These are phyloP conservation scores for Cheilosia pagana DNA, from an alignment of 2,888 invertebrate genomes.

Conservation along the genomic window DNA sequence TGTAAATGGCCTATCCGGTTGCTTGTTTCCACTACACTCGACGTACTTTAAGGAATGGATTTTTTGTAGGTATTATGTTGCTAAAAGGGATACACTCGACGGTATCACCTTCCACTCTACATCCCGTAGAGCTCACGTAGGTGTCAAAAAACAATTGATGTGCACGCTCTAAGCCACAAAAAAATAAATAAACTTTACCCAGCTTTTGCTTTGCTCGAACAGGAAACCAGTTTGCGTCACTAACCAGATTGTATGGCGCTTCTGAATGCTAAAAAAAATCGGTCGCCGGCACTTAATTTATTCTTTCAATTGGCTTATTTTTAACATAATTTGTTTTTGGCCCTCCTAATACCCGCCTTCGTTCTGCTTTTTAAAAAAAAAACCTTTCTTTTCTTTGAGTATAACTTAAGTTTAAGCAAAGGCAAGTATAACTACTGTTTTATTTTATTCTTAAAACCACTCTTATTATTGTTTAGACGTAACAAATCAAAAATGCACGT, in stretches of 20 bases:
- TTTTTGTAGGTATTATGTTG: neutral
- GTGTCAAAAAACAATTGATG: neutral
- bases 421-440: conserved; percentile 63
- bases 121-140: conserved; percentile 20
- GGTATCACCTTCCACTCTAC: conserved; percentile 14
- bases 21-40: conserved; percentile 14
- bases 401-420: conserved; percentile 19
- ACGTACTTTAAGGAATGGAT: neutral
- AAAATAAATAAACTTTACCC: neutral
- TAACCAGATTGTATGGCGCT: conserved; percentile 30
- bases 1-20: conserved; percentile 15
- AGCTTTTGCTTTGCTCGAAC: conserved; percentile 56
- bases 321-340: conserved; percentile 36
- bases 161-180: conserved; percentile 27
- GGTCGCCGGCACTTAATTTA: conserved; percentile 68
- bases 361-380: conserved; percentile 57
- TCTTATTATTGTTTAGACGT: conserved; percentile 42
- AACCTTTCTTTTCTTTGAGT: conserved; percentile 46
- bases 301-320: conserved; percentile 63
- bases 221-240: conserved; percentile 23
- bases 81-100: conserved; percentile 3
- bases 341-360: conserved; percentile 42
- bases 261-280: conserved; percentile 33
- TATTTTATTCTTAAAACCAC: conserved; percentile 67
- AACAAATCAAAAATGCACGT: conserved; percentile 46